A percentile compares a stretch with the other conserved stretches of the same genome.
Conservation (phyloP, 2,888 invertebrate genomes). For the Ephialtes manifestator region DNA sequence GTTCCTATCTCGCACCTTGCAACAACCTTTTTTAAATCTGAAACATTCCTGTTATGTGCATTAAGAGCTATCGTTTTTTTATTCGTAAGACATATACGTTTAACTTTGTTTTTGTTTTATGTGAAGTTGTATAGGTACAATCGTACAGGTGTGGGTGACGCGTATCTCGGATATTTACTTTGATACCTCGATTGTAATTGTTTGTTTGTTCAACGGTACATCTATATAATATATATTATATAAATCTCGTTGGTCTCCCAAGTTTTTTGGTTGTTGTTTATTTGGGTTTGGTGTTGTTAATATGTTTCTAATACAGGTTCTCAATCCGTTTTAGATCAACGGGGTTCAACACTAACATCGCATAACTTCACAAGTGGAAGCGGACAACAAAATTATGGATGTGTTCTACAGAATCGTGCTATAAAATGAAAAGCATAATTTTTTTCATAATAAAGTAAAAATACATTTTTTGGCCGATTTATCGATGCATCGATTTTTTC, state of each 20-base stretch:
- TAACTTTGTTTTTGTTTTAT: neutral
- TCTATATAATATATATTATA: constrained; percentile 18
- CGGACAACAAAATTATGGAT: constrained; percentile 23
- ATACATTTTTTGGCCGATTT: constrained; percentile 12
- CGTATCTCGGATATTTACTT: no score
- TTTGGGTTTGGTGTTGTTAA: constrained; percentile 10
- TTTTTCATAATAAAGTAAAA: constrained; percentile 5
- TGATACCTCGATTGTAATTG: neutral
- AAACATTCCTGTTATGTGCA: neutral
- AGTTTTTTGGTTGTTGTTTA: constrained; percentile 16
- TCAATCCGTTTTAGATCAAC: constrained; percentile 25
- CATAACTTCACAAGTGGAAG: constrained; percentile 28
- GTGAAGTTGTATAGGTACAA: neutral
- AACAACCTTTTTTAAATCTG: neutral
- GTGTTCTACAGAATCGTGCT: neutral
- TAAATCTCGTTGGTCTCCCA: neutral
- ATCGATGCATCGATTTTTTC: constrained; percentile 18
- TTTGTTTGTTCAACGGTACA: constrained; percentile 24
- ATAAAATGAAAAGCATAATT: neutral
- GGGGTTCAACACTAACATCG: constrained; percentile 14
- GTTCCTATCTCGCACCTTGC: constrained; percentile 28
- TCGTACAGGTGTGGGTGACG: neutral
- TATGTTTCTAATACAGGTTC: constrained; percentile 22
- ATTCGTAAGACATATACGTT: neutral
- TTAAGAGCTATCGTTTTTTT: neutral